phyloP scores from a whole-genome alignment of 2,797 vertebrate genomes.

The Periparus ater region DNA sequence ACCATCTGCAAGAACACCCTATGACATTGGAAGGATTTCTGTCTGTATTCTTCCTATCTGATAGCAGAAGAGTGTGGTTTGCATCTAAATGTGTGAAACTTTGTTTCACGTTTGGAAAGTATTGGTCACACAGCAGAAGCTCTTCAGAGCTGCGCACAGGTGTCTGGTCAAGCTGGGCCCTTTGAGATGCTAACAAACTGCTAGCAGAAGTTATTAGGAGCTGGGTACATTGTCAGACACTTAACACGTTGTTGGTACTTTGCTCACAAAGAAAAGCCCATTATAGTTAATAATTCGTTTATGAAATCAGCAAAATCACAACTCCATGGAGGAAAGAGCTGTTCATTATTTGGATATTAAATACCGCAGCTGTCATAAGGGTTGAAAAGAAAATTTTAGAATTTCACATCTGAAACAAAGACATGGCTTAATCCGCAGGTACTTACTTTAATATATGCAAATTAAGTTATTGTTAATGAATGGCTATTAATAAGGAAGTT shows the following conservation, averaged over 20 bases:
- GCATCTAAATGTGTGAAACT: not conserved
- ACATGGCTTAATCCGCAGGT: not conserved
- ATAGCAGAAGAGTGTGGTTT: not conserved
- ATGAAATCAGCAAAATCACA: constrained; percentile 2
- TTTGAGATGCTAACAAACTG: constrained; percentile 7
- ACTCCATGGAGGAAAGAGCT: not conserved
- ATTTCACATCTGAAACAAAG: not conserved
- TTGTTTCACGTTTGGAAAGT: not conserved
- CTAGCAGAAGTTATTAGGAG: not conserved
- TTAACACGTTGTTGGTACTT: not conserved
- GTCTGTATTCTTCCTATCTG: not conserved
- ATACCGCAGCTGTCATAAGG: not conserved
- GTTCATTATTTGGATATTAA: not conserved
- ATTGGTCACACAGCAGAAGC: not conserved
- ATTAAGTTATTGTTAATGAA: not conserved
- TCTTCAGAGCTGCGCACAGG: not conserved
- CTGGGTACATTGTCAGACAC: not conserved
- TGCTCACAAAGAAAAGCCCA: not conserved
- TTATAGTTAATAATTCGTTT: not conserved
- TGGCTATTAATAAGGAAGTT: not conserved
- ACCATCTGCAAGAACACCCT: not conserved
- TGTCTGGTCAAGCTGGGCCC: not conserved
- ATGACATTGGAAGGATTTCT: not conserved
- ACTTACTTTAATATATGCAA: not conserved
- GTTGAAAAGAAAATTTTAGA: constrained; percentile 1